Conservation (phyloP, 37 sponge, comb jelly and placozoan genomes). For the Tethya wilhelma region DNA sequence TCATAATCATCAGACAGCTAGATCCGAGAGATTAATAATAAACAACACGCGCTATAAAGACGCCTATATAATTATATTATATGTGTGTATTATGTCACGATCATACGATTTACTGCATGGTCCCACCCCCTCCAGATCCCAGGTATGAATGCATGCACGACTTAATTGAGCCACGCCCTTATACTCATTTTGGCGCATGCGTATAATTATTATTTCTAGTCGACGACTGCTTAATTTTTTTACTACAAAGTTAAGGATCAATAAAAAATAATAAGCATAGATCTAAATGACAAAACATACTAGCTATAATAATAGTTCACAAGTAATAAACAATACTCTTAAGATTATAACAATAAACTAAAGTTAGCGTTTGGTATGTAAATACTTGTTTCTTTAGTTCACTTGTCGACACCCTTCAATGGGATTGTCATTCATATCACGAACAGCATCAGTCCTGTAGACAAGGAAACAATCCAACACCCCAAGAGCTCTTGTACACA, state of each 20-base stretch:
- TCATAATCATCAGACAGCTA: too few relatives aligned
- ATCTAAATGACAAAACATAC: background rate
- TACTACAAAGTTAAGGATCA: background rate
- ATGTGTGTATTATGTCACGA: too few relatives aligned
- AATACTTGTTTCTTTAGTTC: background rate
- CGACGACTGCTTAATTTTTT: background rate
- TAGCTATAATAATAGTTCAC: background rate
- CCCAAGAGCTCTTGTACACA: slow-evolving; percentile 74
- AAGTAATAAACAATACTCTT: background rate
- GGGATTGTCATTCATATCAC: slow-evolving; percentile 78
- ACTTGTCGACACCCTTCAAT: slow-evolving; percentile 80
- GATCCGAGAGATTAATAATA: too few relatives aligned
- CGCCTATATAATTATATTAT: too few relatives aligned
- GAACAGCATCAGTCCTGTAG: slow-evolving; percentile 64
- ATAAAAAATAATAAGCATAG: background rate
- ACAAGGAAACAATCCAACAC: slow-evolving; percentile 80
- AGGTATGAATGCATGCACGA: too few relatives aligned
- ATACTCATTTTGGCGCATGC: too few relatives aligned
- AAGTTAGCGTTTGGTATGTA: background rate
- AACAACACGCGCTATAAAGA: too few relatives aligned
- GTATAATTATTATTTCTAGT: too few relatives aligned
- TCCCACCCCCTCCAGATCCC: too few relatives aligned
- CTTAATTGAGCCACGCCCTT: too few relatives aligned
- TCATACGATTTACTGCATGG: too few relatives aligned
- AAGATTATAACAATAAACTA: background rate